These are phyloP conservation scores for Blennius ocellaris DNA, from an alignment of 2,113 vertebrate genomes.

Conservation along the genomic window DNA sequence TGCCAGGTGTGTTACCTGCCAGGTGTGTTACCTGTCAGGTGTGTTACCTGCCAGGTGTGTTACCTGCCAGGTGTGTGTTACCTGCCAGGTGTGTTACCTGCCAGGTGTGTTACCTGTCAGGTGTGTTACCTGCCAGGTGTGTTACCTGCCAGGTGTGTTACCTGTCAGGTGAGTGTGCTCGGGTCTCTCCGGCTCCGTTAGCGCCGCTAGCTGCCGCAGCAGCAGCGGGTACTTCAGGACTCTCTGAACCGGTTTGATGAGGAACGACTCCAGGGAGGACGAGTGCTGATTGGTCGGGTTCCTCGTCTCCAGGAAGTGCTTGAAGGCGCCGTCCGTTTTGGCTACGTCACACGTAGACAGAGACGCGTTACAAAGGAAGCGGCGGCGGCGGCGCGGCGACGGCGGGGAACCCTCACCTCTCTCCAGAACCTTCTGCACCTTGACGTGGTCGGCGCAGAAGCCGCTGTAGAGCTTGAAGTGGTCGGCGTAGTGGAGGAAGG, in stretches of 20 bases:
- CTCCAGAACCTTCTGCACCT: constrained; percentile 98
- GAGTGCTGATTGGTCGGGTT: constrained; percentile 97
- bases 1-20: too few species aligned
- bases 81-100: too few species aligned
- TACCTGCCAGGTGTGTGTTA: not conserved
- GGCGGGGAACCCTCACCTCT: constrained; percentile 85
- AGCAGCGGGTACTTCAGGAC: constrained; percentile 96
- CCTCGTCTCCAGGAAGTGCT: constrained; percentile 90
- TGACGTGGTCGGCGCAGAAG: constrained; percentile 98
- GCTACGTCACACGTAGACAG: constrained; percentile 71
- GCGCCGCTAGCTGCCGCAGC: constrained; percentile 91
- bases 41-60: too few species aligned
- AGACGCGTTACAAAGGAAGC: too few species aligned
- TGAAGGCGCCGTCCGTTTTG: constrained; percentile 92
- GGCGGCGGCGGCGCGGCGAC: not conserved
- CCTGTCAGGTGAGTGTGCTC: constrained; percentile 94
- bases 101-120: not conserved
- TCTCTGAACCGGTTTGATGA: constrained; percentile 97
- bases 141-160: constrained; percentile 85
- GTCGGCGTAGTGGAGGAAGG: constrained; percentile 98
- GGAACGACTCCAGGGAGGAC: constrained; percentile 93
- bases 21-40: not conserved
- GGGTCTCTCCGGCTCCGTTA: constrained; percentile 90
- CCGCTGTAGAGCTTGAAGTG: constrained; percentile 99
- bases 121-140: constrained; percentile 61